Evolutionary conservation across 2,113 vertebrate species (phyloP).

Genomic region (Thalassoma bifasciatum): DNA sequence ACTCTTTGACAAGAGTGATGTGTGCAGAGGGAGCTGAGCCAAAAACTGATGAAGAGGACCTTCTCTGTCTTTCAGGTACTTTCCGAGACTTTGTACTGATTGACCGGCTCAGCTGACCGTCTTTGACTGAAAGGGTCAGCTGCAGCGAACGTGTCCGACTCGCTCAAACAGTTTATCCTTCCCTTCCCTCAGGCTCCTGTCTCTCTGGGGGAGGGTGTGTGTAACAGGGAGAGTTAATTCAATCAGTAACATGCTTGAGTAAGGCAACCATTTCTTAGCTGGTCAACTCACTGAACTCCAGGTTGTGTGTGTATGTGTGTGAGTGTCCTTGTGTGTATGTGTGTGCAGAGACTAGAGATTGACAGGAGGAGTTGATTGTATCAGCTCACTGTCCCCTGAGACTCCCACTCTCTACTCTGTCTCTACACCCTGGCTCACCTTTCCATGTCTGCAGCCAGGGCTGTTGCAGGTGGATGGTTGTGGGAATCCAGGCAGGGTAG

Average conservation of each 20-base stretch:
- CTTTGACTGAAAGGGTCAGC: slow-evolving; percentile 3
- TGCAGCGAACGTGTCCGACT: slow-evolving; percentile 14
- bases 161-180: slow-evolving; percentile 20
- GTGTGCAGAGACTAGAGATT: slow-evolving; percentile 6
- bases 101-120: not conserved
- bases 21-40: slow-evolving; percentile 6
- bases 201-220: slow-evolving; percentile 40
- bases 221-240: slow-evolving; percentile 47
- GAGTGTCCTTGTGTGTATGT: slow-evolving; percentile 2
- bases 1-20: no score
- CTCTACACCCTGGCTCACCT: slow-evolving; percentile 10
- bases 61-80: not conserved
- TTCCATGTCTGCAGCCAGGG: not conserved
- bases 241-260: slow-evolving; percentile 55
- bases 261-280: slow-evolving; percentile 47
- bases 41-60: slow-evolving; percentile 4
- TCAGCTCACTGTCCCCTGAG: slow-evolving; percentile 39
- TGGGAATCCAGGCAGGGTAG: slow-evolving; percentile 3
- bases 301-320: slow-evolving; percentile 13
- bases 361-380: slow-evolving; percentile 48
- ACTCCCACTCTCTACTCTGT: slow-evolving; percentile 8
- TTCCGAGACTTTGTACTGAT: not conserved
- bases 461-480: not conserved
- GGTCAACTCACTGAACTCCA: slow-evolving; percentile 45
- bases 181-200: no score